Percentiles rank a stretch among this genome's conserved stretches.
Conservation (phyloP, 2,113 vertebrate species). For the Peromyscus leucopus region DNA sequence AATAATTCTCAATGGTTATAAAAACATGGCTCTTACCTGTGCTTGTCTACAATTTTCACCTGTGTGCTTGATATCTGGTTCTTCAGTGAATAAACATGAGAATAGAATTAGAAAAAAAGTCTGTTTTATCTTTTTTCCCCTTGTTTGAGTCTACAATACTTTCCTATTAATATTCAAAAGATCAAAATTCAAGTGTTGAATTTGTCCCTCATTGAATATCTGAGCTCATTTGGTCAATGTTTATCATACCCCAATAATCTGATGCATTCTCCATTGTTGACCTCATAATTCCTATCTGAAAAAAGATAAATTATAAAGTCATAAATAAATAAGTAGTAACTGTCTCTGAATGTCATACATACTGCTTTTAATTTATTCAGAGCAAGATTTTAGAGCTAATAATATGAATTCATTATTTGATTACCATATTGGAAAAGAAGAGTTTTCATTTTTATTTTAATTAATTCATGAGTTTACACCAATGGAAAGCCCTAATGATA, state of each 20-base stretch:
- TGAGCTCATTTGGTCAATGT: slow-evolving; percentile 46
- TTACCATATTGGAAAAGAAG: slow-evolving; percentile 54
- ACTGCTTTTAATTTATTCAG: slow-evolving; percentile 69
- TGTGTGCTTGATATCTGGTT: not conserved
- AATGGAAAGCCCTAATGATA: slow-evolving; percentile 52
- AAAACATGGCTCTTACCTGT: not conserved
- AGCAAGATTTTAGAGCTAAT: slow-evolving; percentile 27
- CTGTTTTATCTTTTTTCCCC: not conserved
- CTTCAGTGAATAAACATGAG: not conserved
- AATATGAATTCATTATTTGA: slow-evolving; percentile 43
- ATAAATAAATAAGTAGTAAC: slow-evolving; percentile 64
- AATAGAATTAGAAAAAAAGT: not conserved
- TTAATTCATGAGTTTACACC: slow-evolving; percentile 66
- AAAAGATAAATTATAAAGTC: slow-evolving; percentile 68
- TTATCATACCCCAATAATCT: slow-evolving; percentile 52
- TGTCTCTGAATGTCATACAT: slow-evolving; percentile 22
- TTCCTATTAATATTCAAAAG: not conserved
- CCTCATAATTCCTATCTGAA: slow-evolving; percentile 50
- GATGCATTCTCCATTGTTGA: not conserved
- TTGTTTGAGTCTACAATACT: not conserved
- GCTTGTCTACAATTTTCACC: not conserved
- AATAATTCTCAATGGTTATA: not conserved
- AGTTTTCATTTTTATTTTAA: slow-evolving; percentile 59
- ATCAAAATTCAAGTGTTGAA: not conserved
- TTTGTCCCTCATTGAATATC: not conserved